These are phyloP conservation scores for Lycocerus yunnanus DNA, from an alignment of 2,888 invertebrate species.

Conservation along the genomic window DNA sequence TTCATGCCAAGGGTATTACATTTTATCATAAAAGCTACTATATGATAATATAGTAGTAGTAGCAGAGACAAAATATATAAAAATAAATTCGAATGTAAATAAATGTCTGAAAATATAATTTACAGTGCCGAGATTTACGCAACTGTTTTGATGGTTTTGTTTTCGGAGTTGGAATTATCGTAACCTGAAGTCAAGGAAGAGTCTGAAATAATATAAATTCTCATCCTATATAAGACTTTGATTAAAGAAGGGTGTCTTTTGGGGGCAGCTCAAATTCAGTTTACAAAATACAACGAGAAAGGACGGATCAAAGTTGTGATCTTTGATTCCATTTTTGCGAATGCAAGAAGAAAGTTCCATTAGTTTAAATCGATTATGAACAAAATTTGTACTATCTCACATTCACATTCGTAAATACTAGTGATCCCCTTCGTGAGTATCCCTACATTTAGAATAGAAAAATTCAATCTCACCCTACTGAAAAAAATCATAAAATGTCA, in stretches of 20 bases:
- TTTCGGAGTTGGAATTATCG: not conserved
- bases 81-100: not conserved
- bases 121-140: not conserved
- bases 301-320: not conserved
- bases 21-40: not conserved
- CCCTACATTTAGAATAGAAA: not conserved
- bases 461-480: not conserved
- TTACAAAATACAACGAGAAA: not conserved
- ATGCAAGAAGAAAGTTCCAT: not conserved
- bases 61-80: not conserved
- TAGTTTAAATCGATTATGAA: not conserved
- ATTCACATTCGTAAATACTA: not conserved
- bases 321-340: not conserved
- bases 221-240: not conserved
- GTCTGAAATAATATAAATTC: not conserved
- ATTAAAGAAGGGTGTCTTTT: not conserved
- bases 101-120: not conserved
- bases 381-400: not conserved
- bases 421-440: not conserved
- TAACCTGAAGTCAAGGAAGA: not conserved
- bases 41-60: not conserved
- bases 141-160: not conserved
- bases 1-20: not conserved
- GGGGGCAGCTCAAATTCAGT: not conserved
- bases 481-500: not conserved